Base-by-base conservation (phyloP, 2,888 invertebrate genomes). In the Eumerus sabulonum region DNA sequence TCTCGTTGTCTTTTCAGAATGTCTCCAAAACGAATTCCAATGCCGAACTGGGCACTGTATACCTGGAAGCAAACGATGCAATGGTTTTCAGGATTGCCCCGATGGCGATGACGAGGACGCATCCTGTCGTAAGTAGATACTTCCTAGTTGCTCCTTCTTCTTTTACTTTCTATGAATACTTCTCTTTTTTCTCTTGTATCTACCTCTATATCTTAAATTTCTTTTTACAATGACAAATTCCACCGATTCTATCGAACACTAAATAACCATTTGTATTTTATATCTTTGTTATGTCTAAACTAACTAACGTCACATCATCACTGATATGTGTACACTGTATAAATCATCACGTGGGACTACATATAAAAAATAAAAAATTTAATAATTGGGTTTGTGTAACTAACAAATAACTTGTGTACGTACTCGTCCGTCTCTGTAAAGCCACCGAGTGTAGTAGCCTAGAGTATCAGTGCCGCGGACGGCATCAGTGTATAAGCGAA, bases 31-130 rank as follows among this genome's bases (percentile, higher is more conserved):
- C 60, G 90, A 94, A 85, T 93, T 91, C 87, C 90, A 89, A 76
- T 94, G 94, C 86, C 88, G 87, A 71, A 92, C 91, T 87, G 91
- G 92, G 3, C 85, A 87, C 19, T 94, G 94, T 87, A 91, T 94
- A 81, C 90, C 91, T 42, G 85, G 83, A 45, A 86, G 85, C 67
- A 86, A 85, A 54, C 89, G 89, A 36, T 93, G 93, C 87, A 90
- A 93, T 84, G 88, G 90, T 36, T 57, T 84, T 2, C 50, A 45
- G 13, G 90, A 93, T 82, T 93, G 93, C 84, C 84, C 85, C 19
- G 93, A 93, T 82, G 89, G 90, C 53, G 91, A 92, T 19, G 94
- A 94, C 86, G 94, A 94, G 87, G 83, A 84, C 73, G 84, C 84
- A 3, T 84, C 85, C 64, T 89, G 89, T 83, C 85, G 89, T 89